Conservation (phyloP, 2,113 vertebrate species). For the Tenebrosternarchus preto region DNA sequence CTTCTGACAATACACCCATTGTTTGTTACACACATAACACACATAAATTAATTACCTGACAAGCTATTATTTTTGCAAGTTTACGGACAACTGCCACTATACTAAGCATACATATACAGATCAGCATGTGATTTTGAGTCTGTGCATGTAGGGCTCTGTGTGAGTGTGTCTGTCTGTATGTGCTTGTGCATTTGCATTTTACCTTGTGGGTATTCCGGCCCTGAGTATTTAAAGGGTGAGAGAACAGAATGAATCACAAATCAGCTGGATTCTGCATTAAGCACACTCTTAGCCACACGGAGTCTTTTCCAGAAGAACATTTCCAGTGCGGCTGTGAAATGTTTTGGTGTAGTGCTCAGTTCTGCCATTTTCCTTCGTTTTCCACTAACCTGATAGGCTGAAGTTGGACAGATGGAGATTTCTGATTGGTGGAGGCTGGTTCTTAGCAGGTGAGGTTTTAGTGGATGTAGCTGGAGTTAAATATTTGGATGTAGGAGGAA, state of each 20-base stretch:
- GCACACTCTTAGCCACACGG: no score
- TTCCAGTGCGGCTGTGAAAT: no score
- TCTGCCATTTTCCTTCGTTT: neutral
- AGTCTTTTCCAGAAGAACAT: no score
- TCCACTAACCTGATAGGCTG: slow-evolving; percentile 88
- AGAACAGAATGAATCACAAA: neutral
- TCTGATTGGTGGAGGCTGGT: slow-evolving; percentile 87
- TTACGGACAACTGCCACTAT: no score
- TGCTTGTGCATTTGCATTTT: neutral
- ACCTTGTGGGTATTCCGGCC: neutral
- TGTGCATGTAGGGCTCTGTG: neutral
- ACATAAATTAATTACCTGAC: no score
- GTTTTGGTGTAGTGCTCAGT: neutral
- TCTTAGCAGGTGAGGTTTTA: slow-evolving; percentile 90
- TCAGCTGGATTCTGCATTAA: neutral
- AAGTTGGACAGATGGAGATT: slow-evolving; percentile 98
- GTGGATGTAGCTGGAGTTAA: slow-evolving; percentile 89
- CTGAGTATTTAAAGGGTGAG: neutral
- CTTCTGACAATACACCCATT: no score
- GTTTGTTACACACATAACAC: no score
- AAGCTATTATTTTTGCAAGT: no score
- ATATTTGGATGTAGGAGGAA: slow-evolving; percentile 85
- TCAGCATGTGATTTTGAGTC: no score
- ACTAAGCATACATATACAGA: neutral
- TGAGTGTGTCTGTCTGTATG: neutral